phyloP scores from a whole-genome alignment of 2,797 vertebrate genomes.

The Phrynocephalus vlangalii region DNA sequence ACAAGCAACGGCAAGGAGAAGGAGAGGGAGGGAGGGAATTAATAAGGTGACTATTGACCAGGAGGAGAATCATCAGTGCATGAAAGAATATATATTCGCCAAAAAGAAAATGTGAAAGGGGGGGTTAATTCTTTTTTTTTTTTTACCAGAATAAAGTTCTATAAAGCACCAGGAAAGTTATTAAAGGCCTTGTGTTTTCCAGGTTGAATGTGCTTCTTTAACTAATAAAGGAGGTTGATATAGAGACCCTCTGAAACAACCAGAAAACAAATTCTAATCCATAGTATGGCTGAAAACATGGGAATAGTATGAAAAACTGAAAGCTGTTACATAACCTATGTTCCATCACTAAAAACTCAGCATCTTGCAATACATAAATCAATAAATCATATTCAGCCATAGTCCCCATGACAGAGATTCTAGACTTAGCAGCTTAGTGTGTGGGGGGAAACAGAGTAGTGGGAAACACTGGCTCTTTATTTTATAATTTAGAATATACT shows the following conservation, averaged over 20 bases:
- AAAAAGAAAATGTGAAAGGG: background rate
- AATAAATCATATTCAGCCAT: background rate
- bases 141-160: background rate
- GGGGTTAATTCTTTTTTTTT: background rate
- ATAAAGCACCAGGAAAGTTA: background rate
- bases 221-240: background rate
- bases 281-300: background rate
- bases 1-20: conserved; percentile 54
- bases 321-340: background rate
- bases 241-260: background rate
- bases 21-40: conserved; percentile 58
- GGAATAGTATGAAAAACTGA: background rate
- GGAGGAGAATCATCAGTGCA: conserved; percentile 42
- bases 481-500: background rate
- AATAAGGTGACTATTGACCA: conserved; percentile 67
- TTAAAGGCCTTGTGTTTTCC: background rate
- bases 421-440: background rate
- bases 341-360: background rate
- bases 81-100: conserved; percentile 41
- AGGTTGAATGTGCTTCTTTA: background rate
- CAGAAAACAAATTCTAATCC: background rate
- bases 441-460: background rate
- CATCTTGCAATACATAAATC: background rate
- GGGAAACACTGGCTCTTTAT: background rate
- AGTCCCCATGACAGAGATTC: background rate